A percentile compares a stretch with the other conserved stretches of the same genome.
Evolutionary conservation across 35 echinoderm and acorn worm species (phyloP).

Genomic region (Lytechinus pictus): DNA sequence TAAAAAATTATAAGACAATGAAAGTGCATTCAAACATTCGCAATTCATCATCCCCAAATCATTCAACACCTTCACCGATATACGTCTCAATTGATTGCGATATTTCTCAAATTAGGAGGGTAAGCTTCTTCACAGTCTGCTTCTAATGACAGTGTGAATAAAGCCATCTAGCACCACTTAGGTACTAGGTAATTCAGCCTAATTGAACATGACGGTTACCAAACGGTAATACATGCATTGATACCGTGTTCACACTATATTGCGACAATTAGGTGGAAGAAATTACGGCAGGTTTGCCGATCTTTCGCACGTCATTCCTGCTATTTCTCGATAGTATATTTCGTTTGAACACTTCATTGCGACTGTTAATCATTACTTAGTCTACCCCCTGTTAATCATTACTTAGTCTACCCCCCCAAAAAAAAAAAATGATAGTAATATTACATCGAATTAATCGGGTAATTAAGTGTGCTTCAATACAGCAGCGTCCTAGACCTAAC

Average conservation of each 20-base stretch:
- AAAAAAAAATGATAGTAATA: no score
- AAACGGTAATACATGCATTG: neutral
- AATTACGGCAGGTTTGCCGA: neutral
- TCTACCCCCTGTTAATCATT: no score
- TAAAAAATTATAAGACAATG: no score
- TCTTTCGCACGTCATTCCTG: neutral
- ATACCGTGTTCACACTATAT: neutral
- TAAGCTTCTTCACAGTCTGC: neutral
- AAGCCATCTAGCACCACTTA: neutral
- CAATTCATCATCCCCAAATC: neutral
- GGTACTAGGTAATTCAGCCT: neutral
- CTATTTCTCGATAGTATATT: no score
- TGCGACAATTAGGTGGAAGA: neutral
- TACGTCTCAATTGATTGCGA: neutral
- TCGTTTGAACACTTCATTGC: no score
- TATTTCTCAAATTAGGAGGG: neutral
- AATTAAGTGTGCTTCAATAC: no score
- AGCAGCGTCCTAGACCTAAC: no score
- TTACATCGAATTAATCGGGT: no score
- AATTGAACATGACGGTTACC: neutral
- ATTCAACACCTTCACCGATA: neutral
- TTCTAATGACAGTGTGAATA: neutral
- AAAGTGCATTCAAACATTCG: neutral
- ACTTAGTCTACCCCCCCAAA: no score
- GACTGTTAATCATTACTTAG: no score